Evolutionary conservation across 2,113 vertebrate species (phyloP).

Genomic region (Panthera leo): DNA sequence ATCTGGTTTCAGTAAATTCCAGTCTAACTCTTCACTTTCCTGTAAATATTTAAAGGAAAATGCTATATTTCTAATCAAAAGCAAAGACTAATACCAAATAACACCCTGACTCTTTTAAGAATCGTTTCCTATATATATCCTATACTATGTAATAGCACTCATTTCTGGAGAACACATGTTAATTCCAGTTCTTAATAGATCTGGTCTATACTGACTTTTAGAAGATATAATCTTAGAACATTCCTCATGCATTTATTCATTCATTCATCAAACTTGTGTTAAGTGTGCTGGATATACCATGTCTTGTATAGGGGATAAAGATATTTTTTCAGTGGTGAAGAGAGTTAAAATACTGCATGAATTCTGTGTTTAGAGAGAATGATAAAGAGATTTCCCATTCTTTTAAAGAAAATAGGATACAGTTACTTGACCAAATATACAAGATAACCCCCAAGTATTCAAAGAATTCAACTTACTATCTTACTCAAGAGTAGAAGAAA

Average conservation of each 20-base stretch:
- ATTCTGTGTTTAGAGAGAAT: constrained; percentile 3
- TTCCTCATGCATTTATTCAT: background rate
- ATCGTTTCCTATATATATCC: background rate
- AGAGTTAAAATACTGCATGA: background rate
- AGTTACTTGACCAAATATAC: background rate
- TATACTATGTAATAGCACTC: background rate
- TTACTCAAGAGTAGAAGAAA: constrained; percentile 4
- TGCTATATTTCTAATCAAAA: constrained; percentile 23
- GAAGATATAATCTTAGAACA: constrained; percentile 35
- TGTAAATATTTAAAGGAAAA: constrained; percentile 72
- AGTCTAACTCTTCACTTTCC: constrained; percentile 90
- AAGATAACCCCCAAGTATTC: background rate
- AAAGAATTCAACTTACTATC: constrained; percentile 37
- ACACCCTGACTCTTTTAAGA: background rate
- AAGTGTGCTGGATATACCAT: background rate
- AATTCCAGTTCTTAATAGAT: background rate
- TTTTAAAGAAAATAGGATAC: background rate
- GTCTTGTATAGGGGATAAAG: background rate
- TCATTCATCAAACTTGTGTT: background rate
- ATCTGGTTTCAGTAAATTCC: constrained; percentile 97
- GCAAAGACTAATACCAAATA: constrained; percentile 38
- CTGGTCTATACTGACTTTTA: background rate
- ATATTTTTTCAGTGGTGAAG: background rate
- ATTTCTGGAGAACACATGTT: constrained; percentile 32
- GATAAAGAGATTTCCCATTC: background rate